These are phyloP conservation scores for Erannis defoliaria DNA, from an alignment of 2,888 invertebrate genomes.

Conservation along the genomic window DNA sequence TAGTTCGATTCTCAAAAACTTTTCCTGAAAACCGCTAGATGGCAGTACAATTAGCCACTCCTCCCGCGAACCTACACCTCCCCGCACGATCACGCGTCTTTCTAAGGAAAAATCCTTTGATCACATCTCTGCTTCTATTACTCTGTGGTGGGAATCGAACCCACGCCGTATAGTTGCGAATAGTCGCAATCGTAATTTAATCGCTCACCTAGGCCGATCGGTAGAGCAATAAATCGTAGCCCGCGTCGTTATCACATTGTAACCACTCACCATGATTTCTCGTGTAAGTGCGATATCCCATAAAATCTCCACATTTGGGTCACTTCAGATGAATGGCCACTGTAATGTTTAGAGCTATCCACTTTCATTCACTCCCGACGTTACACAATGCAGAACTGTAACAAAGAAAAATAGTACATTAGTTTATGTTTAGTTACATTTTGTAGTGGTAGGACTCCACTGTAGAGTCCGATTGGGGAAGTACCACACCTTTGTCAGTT, in stretches of 20 bases:
- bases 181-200: background rate
- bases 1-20: too few relatives aligned
- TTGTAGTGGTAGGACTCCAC: too few relatives aligned
- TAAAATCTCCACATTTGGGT: slow-evolving; percentile 73
- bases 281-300: slow-evolving; percentile 73
- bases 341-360: slow-evolving; percentile 36
- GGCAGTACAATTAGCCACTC: too few relatives aligned
- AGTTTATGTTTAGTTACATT: slow-evolving; percentile 3
- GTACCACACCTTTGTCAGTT: too few relatives aligned
- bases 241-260: slow-evolving; percentile 40
- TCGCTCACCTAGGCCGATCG: background rate
- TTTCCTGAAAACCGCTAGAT: too few relatives aligned
- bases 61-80: too few relatives aligned
- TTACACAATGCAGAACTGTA: slow-evolving; percentile 46
- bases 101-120: too few relatives aligned
- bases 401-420: slow-evolving; percentile 28
- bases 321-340: slow-evolving; percentile 48
- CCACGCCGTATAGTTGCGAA: too few relatives aligned
- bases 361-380: slow-evolving; percentile 42
- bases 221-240: slow-evolving; percentile 37
- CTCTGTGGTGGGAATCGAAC: too few relatives aligned
- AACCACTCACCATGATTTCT: slow-evolving; percentile 72
- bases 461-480: too few relatives aligned
- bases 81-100: too few relatives aligned
- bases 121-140: too few relatives aligned